phyloP scores from a whole-genome alignment of 2,888 invertebrate species.

The Drosophila suboccidentalis region DNA sequence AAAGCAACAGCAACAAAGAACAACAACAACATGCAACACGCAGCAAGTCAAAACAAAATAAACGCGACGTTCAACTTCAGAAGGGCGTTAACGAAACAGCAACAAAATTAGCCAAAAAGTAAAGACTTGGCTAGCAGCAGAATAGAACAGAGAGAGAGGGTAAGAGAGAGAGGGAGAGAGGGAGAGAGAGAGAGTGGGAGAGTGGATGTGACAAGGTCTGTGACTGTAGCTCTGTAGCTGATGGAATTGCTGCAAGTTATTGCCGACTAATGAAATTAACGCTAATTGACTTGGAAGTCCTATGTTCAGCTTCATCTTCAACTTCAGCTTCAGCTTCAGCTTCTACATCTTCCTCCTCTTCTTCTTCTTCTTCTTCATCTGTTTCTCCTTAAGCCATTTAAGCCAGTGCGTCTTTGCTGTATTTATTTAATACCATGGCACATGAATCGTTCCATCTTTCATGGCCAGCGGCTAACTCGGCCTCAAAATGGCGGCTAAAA shows the following conservation, averaged over 20 bases:
- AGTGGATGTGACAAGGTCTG: slow-evolving; percentile 17
- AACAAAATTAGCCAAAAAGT: slow-evolving; percentile 78
- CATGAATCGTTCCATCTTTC: slow-evolving; percentile 1
- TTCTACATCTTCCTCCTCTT: neutral
- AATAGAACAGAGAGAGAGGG: slow-evolving; percentile 1
- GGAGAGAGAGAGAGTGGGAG: neutral
- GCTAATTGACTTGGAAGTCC: slow-evolving; percentile 75
- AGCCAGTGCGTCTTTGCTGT: slow-evolving; percentile 2
- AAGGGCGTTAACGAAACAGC: slow-evolving; percentile 70
- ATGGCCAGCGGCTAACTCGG: slow-evolving; percentile 2
- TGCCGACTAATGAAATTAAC: slow-evolving; percentile 79
- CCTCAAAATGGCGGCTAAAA: slow-evolving; percentile 57
- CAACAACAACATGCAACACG: slow-evolving; percentile 16
- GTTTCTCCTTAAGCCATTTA: slow-evolving; percentile 12
- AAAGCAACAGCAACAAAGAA: slow-evolving; percentile 16
- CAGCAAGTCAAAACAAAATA: slow-evolving; percentile 57
- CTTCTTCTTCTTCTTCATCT: neutral
- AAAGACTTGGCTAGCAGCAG: slow-evolving; percentile 42
- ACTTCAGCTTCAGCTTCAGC: neutral
- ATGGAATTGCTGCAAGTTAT: slow-evolving; percentile 76
- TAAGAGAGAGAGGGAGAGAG: neutral
- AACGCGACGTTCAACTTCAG: slow-evolving; percentile 72
- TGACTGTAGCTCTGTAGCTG: slow-evolving; percentile 51
- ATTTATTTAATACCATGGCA: slow-evolving; percentile 25
- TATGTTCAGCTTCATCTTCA: slow-evolving; percentile 9